Base-by-base conservation (phyloP, 2,797 vertebrate genomes). In the Typhlichthys eigenmanni region DNA sequence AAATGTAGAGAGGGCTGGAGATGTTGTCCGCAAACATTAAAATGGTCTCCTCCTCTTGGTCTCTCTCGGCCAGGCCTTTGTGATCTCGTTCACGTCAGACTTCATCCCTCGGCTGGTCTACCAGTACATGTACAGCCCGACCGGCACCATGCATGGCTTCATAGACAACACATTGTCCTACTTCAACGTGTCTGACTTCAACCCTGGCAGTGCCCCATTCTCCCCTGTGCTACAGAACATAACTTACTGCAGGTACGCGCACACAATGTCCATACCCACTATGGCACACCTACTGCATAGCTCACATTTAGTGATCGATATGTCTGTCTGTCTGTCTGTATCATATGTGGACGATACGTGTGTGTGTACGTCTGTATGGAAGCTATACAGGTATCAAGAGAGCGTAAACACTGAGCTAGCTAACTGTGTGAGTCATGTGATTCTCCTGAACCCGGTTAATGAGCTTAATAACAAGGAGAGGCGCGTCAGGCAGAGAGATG, bases 101-200 rank as follows among this genome's bases (percentile, higher is more conserved):
- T 98, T 99, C 85, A 95, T 99, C 74, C 97, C 98, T 4, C 96
- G 98, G 62, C 94, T 99, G 1, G 94, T 98, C 83, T 99, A 98
- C 81, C 96, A 94, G 83, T 98, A 99, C 64, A 93, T 93, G 80
- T 99, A 95, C 83, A 99, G 98, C 69, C 89, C 91, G 74, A 94
- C 93, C 0, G 97, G 98, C 62, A 96, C 94, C 81, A 94, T 99
- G 92, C 91, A 98, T 2, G 98, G 98, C 90, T 99, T 99, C 83
- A 91, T 98, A 60, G 95, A 99, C 89, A 95, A 99, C 86, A 99
- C 97, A 0, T 95, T 99, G 34, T 98, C 98, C 62, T 95, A 95
- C 85, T 99, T 99, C 91, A 99, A 99, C 3, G 92, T 98, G 84
- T 96, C 94, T 60, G 91, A 96, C 69, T 94, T 99, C 65, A 95